Conservation (phyloP, 2,888 invertebrate species). For the Drosophila quasianomalipes region DNA sequence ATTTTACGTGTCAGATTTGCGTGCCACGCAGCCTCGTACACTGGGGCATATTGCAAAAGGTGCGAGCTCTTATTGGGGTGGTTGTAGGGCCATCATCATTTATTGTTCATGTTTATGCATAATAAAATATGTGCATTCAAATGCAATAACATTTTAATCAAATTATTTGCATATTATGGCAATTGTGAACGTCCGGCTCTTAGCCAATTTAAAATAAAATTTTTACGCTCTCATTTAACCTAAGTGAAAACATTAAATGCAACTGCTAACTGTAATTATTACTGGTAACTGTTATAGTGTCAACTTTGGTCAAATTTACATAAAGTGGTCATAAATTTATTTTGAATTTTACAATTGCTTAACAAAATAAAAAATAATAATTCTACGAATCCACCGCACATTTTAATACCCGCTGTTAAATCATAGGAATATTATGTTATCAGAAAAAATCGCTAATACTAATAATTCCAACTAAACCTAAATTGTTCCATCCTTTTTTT, state of each 20-base stretch:
- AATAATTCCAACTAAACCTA: neutral
- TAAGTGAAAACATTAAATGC: conserved; percentile 16
- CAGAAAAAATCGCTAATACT: neutral
- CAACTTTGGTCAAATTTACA: conserved; percentile 36
- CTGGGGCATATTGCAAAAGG: conserved; percentile 33
- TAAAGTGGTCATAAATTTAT: conserved; percentile 36
- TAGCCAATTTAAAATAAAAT: conserved; percentile 47
- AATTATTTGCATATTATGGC: conserved; percentile 70
- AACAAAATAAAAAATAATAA: neutral
- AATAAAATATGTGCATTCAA: conserved; percentile 75
- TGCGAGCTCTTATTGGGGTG: neutral
- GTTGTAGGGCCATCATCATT: neutral
- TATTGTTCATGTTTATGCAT: conserved; percentile 63
- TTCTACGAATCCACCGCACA: neutral
- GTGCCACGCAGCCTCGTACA: conserved; percentile 68
- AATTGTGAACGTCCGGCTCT: conserved; percentile 25
- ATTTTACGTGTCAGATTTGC: conserved; percentile 78
- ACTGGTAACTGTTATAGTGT: conserved; percentile 10
- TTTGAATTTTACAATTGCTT: conserved; percentile 3
- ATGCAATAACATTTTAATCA: conserved; percentile 66
- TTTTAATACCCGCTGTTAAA: neutral
- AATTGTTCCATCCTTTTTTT: neutral
- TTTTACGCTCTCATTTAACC: conserved; percentile 43
- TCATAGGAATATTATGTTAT: neutral
- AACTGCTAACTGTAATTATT: conserved; percentile 11